phyloP scores from a whole-genome alignment of 2,113 vertebrate species.

The Podocnemis expansa region DNA sequence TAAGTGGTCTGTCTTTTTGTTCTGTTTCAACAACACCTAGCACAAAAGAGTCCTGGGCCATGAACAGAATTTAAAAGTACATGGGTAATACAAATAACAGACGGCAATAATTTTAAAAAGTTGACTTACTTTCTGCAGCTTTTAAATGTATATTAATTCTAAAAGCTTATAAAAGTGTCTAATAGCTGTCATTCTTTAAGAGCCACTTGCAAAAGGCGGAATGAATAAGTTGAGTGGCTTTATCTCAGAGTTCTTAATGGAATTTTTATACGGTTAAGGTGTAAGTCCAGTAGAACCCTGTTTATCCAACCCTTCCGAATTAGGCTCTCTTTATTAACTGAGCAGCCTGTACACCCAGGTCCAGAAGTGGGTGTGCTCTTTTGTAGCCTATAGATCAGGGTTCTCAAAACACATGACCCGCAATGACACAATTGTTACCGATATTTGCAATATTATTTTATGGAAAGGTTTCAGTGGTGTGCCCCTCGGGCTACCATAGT shows the following conservation, averaged over 20 bases:
- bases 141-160: neutral
- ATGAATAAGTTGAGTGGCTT: neutral
- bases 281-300: neutral
- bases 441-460: too few species aligned
- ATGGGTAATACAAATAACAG: neutral
- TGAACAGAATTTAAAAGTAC: neutral
- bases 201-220: neutral
- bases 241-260: accelerated
- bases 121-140: neutral
- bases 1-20: neutral
- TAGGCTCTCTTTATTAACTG: neutral
- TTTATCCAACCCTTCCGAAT: neutral
- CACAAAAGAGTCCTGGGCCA: neutral
- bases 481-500: too few species aligned
- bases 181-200: neutral
- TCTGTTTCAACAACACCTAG: neutral
- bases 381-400: too few species aligned
- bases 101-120: neutral
- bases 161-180: accelerated
- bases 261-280: neutral
- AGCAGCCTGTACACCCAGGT: neutral
- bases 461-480: too few species aligned
- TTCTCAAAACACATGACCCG: too few species aligned
- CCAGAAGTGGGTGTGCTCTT: neutral
- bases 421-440: too few species aligned